Base-by-base conservation (phyloP, 1,140 invertebrate species). In the Coboldia fuscipes region DNA sequence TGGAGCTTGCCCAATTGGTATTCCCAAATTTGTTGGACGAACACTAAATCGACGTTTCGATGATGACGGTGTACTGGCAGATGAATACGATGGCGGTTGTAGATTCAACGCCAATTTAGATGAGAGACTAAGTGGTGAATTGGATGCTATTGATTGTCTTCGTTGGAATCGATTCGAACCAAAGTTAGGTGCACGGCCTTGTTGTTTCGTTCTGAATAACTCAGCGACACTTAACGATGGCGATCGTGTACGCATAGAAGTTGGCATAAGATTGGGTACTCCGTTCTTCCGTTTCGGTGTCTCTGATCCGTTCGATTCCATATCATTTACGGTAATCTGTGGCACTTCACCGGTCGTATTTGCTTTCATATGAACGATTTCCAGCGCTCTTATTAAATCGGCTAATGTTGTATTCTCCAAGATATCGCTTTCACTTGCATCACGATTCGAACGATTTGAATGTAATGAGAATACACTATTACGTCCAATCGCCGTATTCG, bases 341-440 rank as follows among this genome's bases (percentile, higher is more conserved):
- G 3, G 24, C 12, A 10, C 10, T n/a, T 32, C 30, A 5, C n/a
- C 20, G 3, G 17, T 20, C 3, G 51, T 34, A 8, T 44, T 49
- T 2, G 49, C 50, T 14, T 52, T 47, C 1, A 57, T 54, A 26
- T 69, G 66, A 22, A 75, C 50, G 23, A 68, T 65, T 17, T 73
- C 68, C 12, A 82, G 45, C 0, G 74, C 73, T 21, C 75, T 56
- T 12, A 80, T 57, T 15, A 81, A 64, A 52, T 81, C 76, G 3
- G 75, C 75, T 9, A 81, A 54, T 14, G 72, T 78, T 1, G 76
- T 81, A 42, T 78, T 68, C 56, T 81, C 76, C 27, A 79, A 51
- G 16, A 80, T 57, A 45, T 65, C 62, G 15, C 66, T 65, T 41
- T 68, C 45, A n/a, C 51, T 47, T 18, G 65, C 62, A 17, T 63